A percentile compares a stretch with the other conserved stretches of the same genome.
Evolutionary conservation across 2,797 vertebrate species (phyloP).

Genomic region (Eospalax fontanierii): DNA sequence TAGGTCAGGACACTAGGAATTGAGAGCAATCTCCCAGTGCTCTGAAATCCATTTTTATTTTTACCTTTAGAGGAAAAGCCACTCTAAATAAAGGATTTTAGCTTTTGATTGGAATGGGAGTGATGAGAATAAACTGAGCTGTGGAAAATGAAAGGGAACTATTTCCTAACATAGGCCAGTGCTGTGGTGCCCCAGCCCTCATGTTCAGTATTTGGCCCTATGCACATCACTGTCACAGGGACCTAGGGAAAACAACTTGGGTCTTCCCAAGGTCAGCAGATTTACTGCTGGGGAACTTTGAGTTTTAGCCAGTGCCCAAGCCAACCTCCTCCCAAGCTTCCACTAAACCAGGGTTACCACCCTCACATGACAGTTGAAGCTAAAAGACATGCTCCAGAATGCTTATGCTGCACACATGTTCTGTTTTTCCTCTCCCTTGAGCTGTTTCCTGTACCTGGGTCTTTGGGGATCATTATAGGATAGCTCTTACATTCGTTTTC

Average conservation of each 20-base stretch:
- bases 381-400: background rate
- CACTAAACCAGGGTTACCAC: background rate
- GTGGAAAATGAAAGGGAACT: constrained; percentile 57
- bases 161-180: constrained; percentile 62
- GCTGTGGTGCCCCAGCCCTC: background rate
- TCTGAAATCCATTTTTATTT: constrained; percentile 82
- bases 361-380: background rate
- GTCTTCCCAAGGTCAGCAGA: constrained; percentile 19
- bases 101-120: constrained; percentile 53
- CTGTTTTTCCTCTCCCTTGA: background rate
- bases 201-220: constrained; percentile 9
- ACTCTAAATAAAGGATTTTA: constrained; percentile 79
- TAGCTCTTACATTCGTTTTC: constrained; percentile 35
- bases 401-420: background rate
- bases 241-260: background rate
- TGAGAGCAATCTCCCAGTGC: constrained; percentile 79
- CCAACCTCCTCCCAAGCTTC: background rate
- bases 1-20: constrained; percentile 80
- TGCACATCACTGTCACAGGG: background rate
- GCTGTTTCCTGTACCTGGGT: background rate
- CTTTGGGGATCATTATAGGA: background rate
- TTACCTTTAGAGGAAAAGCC: constrained; percentile 62
- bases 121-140: constrained; percentile 69
- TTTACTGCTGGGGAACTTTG: constrained; percentile 4
- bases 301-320: background rate